Evolutionary conservation across 2,797 vertebrate genomes (phyloP).

Genomic region (Alca torda): DNA sequence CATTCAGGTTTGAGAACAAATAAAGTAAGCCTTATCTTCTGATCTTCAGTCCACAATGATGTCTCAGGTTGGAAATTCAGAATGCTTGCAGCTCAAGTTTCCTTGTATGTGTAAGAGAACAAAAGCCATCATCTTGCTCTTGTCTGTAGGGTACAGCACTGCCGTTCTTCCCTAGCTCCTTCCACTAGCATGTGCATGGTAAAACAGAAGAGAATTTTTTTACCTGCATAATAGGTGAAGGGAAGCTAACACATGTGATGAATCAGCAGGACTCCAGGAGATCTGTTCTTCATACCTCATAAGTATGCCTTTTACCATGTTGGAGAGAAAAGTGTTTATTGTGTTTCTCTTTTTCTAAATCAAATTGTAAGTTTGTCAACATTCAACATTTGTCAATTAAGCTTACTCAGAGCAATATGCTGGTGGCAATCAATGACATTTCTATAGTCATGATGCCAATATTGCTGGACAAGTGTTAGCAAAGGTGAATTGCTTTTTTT

Average conservation of each 20-base stretch:
- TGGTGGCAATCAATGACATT: not conserved
- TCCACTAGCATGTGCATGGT: not conserved
- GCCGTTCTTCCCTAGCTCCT: not conserved
- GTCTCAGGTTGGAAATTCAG: not conserved
- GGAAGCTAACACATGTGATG: not conserved
- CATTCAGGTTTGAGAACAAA: not conserved
- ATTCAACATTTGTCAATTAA: not conserved
- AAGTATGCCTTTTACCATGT: not conserved
- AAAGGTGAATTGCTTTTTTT: not conserved
- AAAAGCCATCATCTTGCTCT: not conserved
- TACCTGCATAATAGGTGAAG: not conserved
- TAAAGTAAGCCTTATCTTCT: not conserved
- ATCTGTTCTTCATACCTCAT: not conserved
- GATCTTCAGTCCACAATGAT: not conserved
- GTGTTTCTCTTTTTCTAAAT: not conserved
- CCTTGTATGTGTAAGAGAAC: not conserved
- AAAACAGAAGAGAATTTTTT: not conserved
- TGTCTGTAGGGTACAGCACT: not conserved
- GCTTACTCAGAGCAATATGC: not conserved
- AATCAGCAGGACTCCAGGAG: not conserved
- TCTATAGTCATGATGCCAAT: not conserved
- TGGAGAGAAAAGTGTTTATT: not conserved
- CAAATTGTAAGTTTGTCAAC: not conserved
- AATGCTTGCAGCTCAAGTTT: not conserved
- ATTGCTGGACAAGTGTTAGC: not conserved